A percentile compares a stretch with the other conserved stretches of the same genome.
These are phyloP conservation scores for Latrodectus elegans DNA, from an alignment of 2,888 invertebrate genomes.

Conservation along the genomic window DNA sequence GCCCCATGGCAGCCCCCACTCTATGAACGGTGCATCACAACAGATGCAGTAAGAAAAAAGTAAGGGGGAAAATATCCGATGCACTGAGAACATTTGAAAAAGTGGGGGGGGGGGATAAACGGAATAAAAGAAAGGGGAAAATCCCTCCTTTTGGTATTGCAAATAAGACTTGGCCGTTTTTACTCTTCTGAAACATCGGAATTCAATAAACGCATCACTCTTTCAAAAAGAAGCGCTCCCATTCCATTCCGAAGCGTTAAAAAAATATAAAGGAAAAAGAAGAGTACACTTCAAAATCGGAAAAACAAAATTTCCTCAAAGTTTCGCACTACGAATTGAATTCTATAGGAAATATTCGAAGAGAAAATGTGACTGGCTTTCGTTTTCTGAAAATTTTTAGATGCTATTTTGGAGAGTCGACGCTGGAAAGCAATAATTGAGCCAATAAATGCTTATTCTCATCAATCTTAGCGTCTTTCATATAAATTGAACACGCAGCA, in stretches of 20 bases:
- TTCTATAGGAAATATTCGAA: constrained; percentile 25
- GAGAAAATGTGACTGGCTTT: neutral
- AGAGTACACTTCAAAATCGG: constrained; percentile 19
- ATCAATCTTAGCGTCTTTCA: no score
- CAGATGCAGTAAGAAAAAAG: neutral
- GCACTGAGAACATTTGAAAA: constrained; percentile 10
- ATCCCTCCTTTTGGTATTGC: constrained; percentile 44
- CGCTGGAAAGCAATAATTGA: neutral
- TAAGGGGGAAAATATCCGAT: constrained; percentile 12
- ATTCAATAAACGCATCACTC: constrained; percentile 68
- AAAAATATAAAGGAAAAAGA: constrained; percentile 19
- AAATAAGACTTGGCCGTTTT: constrained; percentile 57
- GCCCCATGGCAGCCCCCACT: neutral
- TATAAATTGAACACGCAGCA: no score
- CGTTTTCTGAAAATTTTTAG: constrained; percentile 1
- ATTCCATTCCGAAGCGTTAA: neutral
- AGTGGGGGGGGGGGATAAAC: constrained; percentile 27
- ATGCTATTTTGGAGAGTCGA: neutral
- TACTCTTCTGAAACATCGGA: constrained; percentile 57
- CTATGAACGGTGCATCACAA: neutral
- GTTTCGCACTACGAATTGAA: constrained; percentile 55
- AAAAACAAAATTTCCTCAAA: constrained; percentile 33
- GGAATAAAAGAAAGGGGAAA: constrained; percentile 25
- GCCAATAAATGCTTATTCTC: neutral
- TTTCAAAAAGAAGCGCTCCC: constrained; percentile 39